Evolutionary conservation across 2,113 vertebrate species (phyloP), one percentile per base, ranked within the genome.

Genomic region (Pyrgilauda ruficollis): DNA sequence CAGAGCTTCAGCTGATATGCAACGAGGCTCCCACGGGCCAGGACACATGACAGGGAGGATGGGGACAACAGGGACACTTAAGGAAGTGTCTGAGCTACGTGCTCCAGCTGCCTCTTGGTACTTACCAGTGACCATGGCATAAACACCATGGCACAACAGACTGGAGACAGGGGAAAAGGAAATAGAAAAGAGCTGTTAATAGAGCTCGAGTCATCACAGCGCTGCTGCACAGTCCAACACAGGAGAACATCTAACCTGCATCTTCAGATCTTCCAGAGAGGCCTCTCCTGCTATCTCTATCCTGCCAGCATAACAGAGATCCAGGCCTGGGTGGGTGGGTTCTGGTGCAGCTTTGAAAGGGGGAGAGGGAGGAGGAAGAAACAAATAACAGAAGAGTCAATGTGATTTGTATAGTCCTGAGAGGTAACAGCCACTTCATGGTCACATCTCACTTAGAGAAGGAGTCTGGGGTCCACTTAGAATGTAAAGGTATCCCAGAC

Each of bases 251-350:
- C 97, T 92, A 96, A 99, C 99, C 99, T 99, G 99, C 93, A 97
- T 97, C 96, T 99, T 99, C 53, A 99, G 97, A 37, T 99, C 99
- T 22, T 97, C 97, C 95, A 99, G 78, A 5, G 97, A 97, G 70
- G 98, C 98, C 22, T 99, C 99, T 73, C 98, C 98, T 20, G 98
- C 98, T 95, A 99, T 98, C 81, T 99, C 98, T 55, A 99, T 70
- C 72, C 97, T 96, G 47, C 99, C 99, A 93, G 98, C 90, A 50
- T 93, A 97, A 74, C 70, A 97, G 23, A 99, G 98, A 52, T 97
- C 85, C 44, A 47, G 83, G 43, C 87, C 95, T 10, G 66, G 20
- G n/a, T 92, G 92, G 33, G 33, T 5, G 5, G 67, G 39, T 10
- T 68, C 77, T 55, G 95, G 16, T 82, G 81, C 61, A 58, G 95